These are phyloP conservation scores for Agriopis aurantiaria DNA, from an alignment of 2,888 invertebrate genomes.

Conservation along the genomic window DNA sequence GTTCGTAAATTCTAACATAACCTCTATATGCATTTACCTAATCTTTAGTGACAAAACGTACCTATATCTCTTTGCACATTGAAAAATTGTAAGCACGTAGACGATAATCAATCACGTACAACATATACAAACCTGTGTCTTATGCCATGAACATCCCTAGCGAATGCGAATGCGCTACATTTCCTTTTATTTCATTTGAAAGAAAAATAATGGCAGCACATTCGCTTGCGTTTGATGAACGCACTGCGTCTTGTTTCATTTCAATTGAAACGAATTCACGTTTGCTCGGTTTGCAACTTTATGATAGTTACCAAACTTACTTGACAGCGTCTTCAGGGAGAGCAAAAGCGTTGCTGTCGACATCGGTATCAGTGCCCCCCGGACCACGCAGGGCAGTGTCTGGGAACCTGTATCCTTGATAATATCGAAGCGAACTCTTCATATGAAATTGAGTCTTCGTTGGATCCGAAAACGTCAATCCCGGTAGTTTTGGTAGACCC, in stretches of 20 bases:
- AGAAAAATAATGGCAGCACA: too few species aligned
- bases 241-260: constrained; percentile 13
- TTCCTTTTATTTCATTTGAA: not conserved
- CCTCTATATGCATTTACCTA: too few species aligned
- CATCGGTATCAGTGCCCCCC: constrained; percentile 87
- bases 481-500: constrained; percentile 90
- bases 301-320: constrained; percentile 58
- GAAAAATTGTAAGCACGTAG: too few species aligned
- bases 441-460: constrained; percentile 87
- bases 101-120: too few species aligned
- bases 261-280: not conserved
- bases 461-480: constrained; percentile 88
- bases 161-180: too few species aligned
- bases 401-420: constrained; percentile 89
- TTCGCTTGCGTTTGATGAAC: too few species aligned
- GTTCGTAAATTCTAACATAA: too few species aligned
- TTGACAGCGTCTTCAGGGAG: constrained; percentile 82
- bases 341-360: constrained; percentile 87
- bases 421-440: constrained; percentile 87
- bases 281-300: not conserved
- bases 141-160: too few species aligned
- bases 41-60: too few species aligned
- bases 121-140: too few species aligned
- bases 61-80: too few species aligned
- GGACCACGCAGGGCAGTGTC: constrained; percentile 85